phyloP scores from a whole-genome alignment of 2,113 vertebrate species.

The Himantopus leucocephalus region DNA sequence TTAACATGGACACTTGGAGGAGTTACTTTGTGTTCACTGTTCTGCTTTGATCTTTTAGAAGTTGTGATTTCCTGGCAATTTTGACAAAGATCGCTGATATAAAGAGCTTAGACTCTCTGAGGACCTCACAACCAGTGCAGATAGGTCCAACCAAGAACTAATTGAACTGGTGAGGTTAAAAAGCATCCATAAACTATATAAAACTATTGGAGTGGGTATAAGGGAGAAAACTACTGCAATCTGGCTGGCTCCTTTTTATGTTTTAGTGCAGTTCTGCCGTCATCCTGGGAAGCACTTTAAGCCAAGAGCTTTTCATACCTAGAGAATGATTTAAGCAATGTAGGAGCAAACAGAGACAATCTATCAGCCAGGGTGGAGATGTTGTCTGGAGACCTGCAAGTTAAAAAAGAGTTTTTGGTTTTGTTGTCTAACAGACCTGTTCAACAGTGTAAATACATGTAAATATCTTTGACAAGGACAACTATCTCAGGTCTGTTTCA shows the following conservation, averaged over 20 bases:
- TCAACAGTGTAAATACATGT: conserved; percentile 6
- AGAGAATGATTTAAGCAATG: neutral
- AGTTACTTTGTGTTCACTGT: neutral
- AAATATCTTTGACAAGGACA: conserved; percentile 47
- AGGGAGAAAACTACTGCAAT: neutral
- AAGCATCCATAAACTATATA: neutral
- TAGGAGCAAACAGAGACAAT: neutral
- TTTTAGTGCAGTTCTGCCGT: neutral
- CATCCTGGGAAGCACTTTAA: neutral
- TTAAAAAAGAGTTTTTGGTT: neutral
- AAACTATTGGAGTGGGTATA: neutral
- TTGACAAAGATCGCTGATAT: neutral
- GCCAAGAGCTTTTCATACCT: neutral
- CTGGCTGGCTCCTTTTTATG: neutral
- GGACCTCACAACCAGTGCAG: neutral
- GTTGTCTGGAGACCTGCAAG: neutral
- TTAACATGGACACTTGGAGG: neutral
- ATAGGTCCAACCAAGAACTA: neutral
- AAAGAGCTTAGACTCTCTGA: neutral
- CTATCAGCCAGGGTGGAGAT: neutral
- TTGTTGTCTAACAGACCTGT: conserved; percentile 6
- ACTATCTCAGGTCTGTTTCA: conserved; percentile 17
- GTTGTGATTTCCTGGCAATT: neutral
- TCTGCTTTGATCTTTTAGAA: neutral
- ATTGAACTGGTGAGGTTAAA: neutral